Conservation (phyloP, 2,888 invertebrate genomes). For the Galeruca laticollis region DNA sequence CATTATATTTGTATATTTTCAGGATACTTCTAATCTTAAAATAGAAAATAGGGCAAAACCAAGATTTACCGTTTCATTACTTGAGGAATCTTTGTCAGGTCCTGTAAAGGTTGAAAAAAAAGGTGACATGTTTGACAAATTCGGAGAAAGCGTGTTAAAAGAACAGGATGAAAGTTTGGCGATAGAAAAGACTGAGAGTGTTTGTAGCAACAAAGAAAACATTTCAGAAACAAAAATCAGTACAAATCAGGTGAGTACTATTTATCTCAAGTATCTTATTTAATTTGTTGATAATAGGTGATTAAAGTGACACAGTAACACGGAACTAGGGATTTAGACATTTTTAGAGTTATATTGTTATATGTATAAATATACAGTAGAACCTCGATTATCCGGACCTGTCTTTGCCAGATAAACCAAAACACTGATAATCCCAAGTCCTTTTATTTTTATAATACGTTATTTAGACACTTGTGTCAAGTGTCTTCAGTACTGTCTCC, state of each 20-base stretch:
- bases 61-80: background rate
- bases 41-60: background rate
- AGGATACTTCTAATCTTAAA: constrained; percentile 1
- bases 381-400: too few species aligned
- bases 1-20: background rate
- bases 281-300: background rate
- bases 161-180: background rate
- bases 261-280: background rate
- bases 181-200: background rate
- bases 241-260: background rate
- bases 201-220: background rate
- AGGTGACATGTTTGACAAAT: background rate
- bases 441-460: too few species aligned
- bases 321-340: background rate
- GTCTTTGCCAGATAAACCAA: too few species aligned
- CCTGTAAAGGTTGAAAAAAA: background rate
- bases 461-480: too few species aligned
- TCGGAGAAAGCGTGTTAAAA: background rate
- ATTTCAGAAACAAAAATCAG: background rate
- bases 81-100: background rate
- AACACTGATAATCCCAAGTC: too few species aligned
- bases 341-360: too few species aligned
- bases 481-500: too few species aligned
- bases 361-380: too few species aligned
- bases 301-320: too few species aligned